Base-by-base conservation (phyloP, 1,140 invertebrate species). In the Phocides pigmalion region DNA sequence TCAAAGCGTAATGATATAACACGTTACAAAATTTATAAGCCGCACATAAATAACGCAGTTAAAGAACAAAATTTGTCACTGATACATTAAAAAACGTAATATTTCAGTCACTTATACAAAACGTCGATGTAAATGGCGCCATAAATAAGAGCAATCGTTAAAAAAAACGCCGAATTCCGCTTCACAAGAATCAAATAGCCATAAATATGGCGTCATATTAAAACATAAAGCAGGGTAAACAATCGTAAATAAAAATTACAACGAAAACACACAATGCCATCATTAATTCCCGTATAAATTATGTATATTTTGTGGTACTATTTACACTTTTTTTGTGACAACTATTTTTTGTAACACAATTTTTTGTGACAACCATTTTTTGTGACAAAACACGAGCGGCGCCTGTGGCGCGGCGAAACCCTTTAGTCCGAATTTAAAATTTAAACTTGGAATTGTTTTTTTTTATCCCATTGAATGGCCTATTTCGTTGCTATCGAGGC, bases 191-290 rank as follows among this genome's bases (percentile, higher is more conserved):
- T 82, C 63, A 70, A 81, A 76, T 11, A 28, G 64, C 73, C 69
- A 87, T 90, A 90, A 90, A 90, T 90, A 82, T 76, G 35, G 71
- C 59, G 64, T 69, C 76, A 80, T 90, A 90, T 90, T 90, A 87
- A 90, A 90, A 90, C 87, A 90, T 90, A 90, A 90, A 90, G 85
- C 81, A 84, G 80, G 79, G 80, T 89, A 90, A 90, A 90, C 84
- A 90, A 89, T 90, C 84, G 79, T 90, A 90, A 90, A 90, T 90
- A 89, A 90, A 87, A 79, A 88, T 89, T 85, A 89, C 82, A 87
- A 72, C 74, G 76, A 86, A 87, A 85, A 77, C 78, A 81, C 73
- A 90, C 87, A 89, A 89, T 82, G 76, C 74, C 65, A 59, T 84
- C 82, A 75, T 87, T 87, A 90, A 89, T 90, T 85, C 78, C 73